Base-by-base conservation (phyloP, 2,113 vertebrate species). In the Polypterus senegalus region DNA sequence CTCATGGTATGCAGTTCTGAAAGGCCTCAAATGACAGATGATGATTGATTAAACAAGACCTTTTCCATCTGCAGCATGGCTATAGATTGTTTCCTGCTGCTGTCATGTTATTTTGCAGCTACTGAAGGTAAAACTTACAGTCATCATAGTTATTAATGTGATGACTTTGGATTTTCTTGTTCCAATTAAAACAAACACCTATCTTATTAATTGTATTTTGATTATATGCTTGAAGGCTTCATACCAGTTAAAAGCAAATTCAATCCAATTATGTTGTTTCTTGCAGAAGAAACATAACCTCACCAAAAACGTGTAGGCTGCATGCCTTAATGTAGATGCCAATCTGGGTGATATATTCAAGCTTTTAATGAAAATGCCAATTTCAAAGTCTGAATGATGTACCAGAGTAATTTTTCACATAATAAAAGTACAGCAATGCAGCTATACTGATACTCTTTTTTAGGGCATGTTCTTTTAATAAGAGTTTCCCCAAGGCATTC, bases 41-140 rank as follows among this genome's bases (percentile, higher is more conserved):
- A 54, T 62, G 61, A 54, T 55, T 62, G 49, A 54, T 65, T 59
- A 53, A 58, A 54, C 48, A 53, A 53, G 57, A 64, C 49, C 44
- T 45, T 60, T 59, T 43, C 51, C 58, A 6, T 65, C 47, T 54
- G 46, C 53, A 48, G 27, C 9, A 54, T 10, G 6, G 3, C 52
- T 54, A 46, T 59, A 49, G 45, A 59, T 62, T 54, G 54, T 47
- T 10, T 58, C 56, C 54, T 62, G 9, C 57, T 49, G 5, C 3
- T 59, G 11, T 47, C 46, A 49, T 47, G 53, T 8, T 53, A 27
- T 9, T 27, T 44, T 11, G 45, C 10, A 54, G 44, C 43, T 48
- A 47, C 6, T 47, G 51, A 53, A 54, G 49, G 52, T 60, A 45
- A 45, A 54, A 46, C 53, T 54, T 53, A 51, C 10, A 44, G 7